Conservation (phyloP, 2,113 vertebrate genomes). For the Pseudopodoces humilis region DNA sequence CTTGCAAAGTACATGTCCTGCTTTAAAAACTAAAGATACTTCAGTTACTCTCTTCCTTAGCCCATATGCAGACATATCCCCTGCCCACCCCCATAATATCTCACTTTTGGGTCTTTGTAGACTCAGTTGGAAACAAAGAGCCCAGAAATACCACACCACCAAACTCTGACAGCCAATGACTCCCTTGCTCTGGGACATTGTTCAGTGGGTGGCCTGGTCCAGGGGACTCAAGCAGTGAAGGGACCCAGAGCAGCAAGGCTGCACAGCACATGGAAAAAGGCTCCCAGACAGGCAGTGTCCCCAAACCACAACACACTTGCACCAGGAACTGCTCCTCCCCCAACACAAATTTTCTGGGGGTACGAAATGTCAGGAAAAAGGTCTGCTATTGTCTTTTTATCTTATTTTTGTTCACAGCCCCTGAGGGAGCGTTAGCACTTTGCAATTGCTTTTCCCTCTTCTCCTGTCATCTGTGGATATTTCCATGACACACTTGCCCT, state of each 20-base stretch:
- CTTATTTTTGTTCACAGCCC: background rate
- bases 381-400: background rate
- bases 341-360: background rate
- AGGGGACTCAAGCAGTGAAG: background rate
- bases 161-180: background rate
- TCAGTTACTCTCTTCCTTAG: background rate
- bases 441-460: background rate
- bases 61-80: background rate
- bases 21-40: background rate
- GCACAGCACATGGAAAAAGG: background rate
- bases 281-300: fast-evolving
- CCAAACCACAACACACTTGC: background rate
- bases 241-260: background rate
- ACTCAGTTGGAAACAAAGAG: background rate
- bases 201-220: background rate
- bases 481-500: background rate
- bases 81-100: background rate
- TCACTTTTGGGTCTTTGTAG: background rate
- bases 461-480: background rate
- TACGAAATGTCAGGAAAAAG: background rate
- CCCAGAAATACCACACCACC: background rate
- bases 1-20: background rate
- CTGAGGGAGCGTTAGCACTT: background rate
- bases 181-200: background rate
- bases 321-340: background rate